These are phyloP conservation scores for Oxyura jamaicensis DNA, from an alignment of 2,113 vertebrate genomes.

Conservation along the genomic window DNA sequence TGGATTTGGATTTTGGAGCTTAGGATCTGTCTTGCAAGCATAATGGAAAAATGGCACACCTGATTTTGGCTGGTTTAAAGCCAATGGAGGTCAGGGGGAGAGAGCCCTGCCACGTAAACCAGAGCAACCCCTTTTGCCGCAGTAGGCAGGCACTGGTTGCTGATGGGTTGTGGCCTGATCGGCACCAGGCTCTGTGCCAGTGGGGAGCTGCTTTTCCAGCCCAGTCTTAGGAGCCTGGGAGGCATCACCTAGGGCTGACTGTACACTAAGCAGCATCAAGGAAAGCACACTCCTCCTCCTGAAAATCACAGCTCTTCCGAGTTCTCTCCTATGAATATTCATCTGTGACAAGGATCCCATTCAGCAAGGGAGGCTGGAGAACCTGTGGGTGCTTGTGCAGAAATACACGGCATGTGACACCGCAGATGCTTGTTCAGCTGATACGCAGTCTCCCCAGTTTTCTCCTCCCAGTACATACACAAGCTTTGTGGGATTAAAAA, in stretches of 20 bases:
- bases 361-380: conserved; percentile 1
- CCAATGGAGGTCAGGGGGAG: not conserved
- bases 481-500: not conserved
- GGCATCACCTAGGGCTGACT: not conserved
- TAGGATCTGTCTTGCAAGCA: not conserved
- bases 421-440: not conserved
- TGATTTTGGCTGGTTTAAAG: not conserved
- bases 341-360: not conserved
- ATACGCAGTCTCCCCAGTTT: conserved; percentile 20
- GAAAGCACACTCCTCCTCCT: not conserved
- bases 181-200: accelerated
- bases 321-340: conserved; percentile 46
- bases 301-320: conserved; percentile 15
- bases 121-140: accelerated
- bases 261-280: not conserved
- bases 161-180: not conserved
- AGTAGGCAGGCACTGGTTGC: not conserved
- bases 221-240: not conserved
- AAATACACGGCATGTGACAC: conserved; percentile 15
- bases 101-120: not conserved
- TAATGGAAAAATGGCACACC: accelerated
- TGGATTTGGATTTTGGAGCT: not conserved
- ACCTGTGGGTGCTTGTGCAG: conserved; percentile 46
- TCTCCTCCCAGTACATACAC: not conserved
- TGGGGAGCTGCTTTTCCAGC: accelerated